These are phyloP conservation scores for Irena cyanogastra DNA, from an alignment of 2,113 vertebrate genomes.

Conservation along the genomic window DNA sequence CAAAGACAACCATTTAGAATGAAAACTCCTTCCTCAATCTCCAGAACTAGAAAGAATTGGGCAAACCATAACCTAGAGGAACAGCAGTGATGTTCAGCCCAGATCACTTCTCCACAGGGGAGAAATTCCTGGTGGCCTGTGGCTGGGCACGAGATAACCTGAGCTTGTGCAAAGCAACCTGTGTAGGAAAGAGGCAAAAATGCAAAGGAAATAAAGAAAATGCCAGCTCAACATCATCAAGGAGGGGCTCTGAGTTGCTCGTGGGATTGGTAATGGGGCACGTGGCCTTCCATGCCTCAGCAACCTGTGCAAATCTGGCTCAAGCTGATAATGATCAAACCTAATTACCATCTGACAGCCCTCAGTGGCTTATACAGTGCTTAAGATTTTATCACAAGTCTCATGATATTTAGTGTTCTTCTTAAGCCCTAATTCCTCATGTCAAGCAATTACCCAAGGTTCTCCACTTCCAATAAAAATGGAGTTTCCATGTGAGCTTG, in stretches of 20 bases:
- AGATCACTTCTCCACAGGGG: no score
- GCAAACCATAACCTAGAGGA: neutral
- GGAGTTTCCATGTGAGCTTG: neutral
- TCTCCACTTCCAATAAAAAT: neutral
- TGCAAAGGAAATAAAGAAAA: neutral
- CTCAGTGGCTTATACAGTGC: neutral
- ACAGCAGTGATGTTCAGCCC: neutral
- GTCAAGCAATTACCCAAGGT: neutral
- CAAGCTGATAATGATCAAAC: constrained; percentile 4
- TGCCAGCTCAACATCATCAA: neutral
- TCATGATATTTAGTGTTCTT: neutral
- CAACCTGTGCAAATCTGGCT: constrained; percentile 1
- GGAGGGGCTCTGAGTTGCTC: neutral
- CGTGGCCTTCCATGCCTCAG: neutral
- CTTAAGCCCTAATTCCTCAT: neutral
- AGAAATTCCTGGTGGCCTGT: neutral
- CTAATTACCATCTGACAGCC: constrained; percentile 12
- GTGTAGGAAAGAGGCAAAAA: neutral
- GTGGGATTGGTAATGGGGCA: neutral
- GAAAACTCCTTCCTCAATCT: neutral
- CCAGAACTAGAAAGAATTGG: neutral
- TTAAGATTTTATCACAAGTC: constrained; percentile 31
- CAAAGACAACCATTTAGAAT: neutral
- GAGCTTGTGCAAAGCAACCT: neutral
- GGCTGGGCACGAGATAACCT: neutral